Conservation (phyloP, 2,888 invertebrate species). For the Cyrtodaria siliqua region DNA sequence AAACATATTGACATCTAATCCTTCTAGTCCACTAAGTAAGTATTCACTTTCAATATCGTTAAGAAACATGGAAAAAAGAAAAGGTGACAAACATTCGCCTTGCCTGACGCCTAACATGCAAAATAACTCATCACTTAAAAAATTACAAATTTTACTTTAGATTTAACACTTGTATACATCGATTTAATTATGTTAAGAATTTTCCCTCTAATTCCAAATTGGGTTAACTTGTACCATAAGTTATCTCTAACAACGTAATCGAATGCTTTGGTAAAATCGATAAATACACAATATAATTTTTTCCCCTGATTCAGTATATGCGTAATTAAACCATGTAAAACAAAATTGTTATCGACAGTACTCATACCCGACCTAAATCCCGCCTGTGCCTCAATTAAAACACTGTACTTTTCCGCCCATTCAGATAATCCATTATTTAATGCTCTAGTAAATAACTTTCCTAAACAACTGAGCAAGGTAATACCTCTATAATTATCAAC, state of each 20-base stretch:
- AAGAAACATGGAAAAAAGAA: constrained; percentile 5
- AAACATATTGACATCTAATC: background rate
- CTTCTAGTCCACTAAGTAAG: background rate
- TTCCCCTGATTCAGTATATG: background rate
- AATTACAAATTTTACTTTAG: constrained; percentile 9
- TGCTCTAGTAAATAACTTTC: constrained; percentile 30
- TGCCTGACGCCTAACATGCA: background rate
- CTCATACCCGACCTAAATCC: constrained; percentile 21
- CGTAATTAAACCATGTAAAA: background rate
- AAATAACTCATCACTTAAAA: background rate
- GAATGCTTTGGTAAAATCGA: constrained; percentile 8
- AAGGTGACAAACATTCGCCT: constrained; percentile 12
- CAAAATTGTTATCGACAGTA: constrained; percentile 18
- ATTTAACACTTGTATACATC: constrained; percentile 19
- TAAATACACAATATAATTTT: constrained; percentile 6
- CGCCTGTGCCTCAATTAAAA: too few relatives aligned
- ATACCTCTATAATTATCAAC: constrained; percentile 37
- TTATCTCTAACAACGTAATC: constrained; percentile 12
- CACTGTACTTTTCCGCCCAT: constrained; percentile 7
- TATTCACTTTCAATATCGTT: background rate
- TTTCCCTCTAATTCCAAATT: constrained; percentile 14
- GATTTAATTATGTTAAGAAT: constrained; percentile 18
- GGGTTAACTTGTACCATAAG: constrained; percentile 5
- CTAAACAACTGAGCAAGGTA: constrained; percentile 22
- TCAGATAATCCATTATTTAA: constrained; percentile 23